phyloP scores from a whole-genome alignment of 1,140 invertebrate species.

The Bursaphelenchus mucronatus region DNA sequence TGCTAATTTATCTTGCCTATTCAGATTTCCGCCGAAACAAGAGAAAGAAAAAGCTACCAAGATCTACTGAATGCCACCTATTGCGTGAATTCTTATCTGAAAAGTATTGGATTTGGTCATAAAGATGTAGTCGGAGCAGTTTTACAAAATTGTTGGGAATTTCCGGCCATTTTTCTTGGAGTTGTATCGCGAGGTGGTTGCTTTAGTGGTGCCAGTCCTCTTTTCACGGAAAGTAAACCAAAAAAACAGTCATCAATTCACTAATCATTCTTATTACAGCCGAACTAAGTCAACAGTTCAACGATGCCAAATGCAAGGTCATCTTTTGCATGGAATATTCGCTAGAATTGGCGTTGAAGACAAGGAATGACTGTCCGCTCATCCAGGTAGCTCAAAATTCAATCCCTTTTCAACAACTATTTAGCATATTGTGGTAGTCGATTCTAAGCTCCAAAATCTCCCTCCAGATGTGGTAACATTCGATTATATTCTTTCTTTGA shows the following conservation, averaged over 20 bases:
- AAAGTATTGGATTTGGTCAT: not conserved
- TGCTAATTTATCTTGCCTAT: no score
- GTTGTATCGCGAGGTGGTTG: not conserved
- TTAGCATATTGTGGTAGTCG: conserved; percentile 5
- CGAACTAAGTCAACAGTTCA: conserved; percentile 3
- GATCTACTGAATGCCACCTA: no score
- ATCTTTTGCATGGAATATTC: conserved; percentile 3
- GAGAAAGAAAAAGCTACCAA: no score
- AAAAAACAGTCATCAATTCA: not conserved
- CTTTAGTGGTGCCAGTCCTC: not conserved
- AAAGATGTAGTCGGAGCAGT: not conserved
- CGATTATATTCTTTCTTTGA: not conserved
- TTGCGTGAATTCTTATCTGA: not conserved
- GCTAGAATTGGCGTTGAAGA: not conserved
- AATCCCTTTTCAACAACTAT: not conserved
- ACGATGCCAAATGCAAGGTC: conserved; percentile 1
- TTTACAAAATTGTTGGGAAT: conserved; percentile 2
- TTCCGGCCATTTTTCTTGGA: conserved; percentile 7
- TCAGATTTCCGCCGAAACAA: no score
- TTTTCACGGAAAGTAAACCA: conserved; percentile 9
- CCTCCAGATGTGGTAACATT: not conserved
- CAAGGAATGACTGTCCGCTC: not conserved
- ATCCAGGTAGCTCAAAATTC: not conserved
- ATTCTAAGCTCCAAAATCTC: not conserved
- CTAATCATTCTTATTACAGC: not conserved